A percentile compares a stretch with the other conserved stretches of the same genome.
These are phyloP conservation scores for Oncorhynchus mykiss DNA, from an alignment of 2,113 vertebrate species.

Conservation along the genomic window DNA sequence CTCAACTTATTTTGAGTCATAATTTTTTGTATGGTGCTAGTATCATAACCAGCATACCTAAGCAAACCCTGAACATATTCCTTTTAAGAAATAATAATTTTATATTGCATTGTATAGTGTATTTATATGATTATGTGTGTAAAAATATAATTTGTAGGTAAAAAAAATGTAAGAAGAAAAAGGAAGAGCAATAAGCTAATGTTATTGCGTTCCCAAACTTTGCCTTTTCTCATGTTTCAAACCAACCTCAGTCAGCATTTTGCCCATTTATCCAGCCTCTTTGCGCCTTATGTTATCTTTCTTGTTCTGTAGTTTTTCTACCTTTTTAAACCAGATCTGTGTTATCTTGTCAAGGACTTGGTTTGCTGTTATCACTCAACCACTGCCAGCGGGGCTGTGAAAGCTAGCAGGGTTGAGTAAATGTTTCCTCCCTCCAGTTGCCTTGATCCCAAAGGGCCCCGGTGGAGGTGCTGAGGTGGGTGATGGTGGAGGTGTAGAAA, in stretches of 20 bases:
- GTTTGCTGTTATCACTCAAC: conserved; percentile 61
- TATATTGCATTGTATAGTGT: conserved; percentile 96
- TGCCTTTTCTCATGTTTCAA: conserved; percentile 84
- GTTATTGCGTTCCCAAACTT: conserved; percentile 87
- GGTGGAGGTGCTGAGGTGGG: conserved; percentile 50
- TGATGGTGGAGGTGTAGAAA: neutral
- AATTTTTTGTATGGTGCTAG: conserved; percentile 86
- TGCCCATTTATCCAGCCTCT: conserved; percentile 73
- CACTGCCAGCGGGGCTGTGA: conserved; percentile 49
- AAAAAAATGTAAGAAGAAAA: conserved; percentile 64
- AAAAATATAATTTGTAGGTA: conserved; percentile 80
- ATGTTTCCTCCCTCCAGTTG: conserved; percentile 65
- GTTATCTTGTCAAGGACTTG: conserved; percentile 66
- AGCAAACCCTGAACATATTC: conserved; percentile 82
- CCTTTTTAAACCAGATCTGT: conserved; percentile 67
- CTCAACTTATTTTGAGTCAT: conserved; percentile 77
- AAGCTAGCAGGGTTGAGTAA: conserved; percentile 55
- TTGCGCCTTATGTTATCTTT: conserved; percentile 75
- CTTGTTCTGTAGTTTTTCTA: conserved; percentile 72
- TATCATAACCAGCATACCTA: conserved; percentile 83
- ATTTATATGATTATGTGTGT: conserved; percentile 91
- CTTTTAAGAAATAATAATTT: conserved; percentile 78
- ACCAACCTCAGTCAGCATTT: conserved; percentile 75
- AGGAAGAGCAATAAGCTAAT: conserved; percentile 91
- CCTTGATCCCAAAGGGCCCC: conserved; percentile 69